Evolutionary conservation across 2,113 vertebrate genomes (phyloP).

Genomic region (Trematocara zebra): DNA sequence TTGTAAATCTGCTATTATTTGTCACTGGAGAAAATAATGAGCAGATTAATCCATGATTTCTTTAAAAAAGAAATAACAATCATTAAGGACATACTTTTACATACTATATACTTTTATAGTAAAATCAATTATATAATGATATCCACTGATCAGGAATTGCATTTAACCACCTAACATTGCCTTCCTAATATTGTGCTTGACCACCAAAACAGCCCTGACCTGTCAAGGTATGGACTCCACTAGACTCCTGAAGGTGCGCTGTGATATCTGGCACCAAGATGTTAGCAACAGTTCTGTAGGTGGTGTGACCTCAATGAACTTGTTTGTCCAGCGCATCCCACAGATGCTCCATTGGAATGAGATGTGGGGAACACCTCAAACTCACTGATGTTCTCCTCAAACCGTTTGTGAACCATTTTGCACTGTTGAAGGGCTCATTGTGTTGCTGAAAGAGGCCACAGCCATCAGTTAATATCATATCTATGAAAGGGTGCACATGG

Average conservation of each 20-base stretch:
- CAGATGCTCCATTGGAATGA: neutral
- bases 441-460: neutral
- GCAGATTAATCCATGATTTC: neutral
- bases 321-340: neutral
- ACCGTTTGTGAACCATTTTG: neutral
- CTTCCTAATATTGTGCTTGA: neutral
- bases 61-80: neutral
- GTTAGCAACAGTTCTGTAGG: neutral
- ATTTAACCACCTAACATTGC: neutral
- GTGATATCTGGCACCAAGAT: neutral
- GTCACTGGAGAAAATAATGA: neutral
- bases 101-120: neutral
- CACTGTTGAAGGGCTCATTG: neutral
- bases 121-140: neutral
- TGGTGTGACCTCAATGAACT: fast-evolving
- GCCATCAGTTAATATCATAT: neutral
- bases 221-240: neutral
- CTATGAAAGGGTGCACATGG: neutral
- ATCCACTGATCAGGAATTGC: neutral
- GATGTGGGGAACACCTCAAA: neutral
- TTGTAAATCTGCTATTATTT: neutral
- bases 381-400: neutral
- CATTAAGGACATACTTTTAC: neutral
- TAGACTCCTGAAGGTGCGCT: neutral
- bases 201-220: neutral